These are phyloP conservation scores for Anagrus nilaparvatae DNA, from an alignment of 1,140 invertebrate species.

Conservation along the genomic window DNA sequence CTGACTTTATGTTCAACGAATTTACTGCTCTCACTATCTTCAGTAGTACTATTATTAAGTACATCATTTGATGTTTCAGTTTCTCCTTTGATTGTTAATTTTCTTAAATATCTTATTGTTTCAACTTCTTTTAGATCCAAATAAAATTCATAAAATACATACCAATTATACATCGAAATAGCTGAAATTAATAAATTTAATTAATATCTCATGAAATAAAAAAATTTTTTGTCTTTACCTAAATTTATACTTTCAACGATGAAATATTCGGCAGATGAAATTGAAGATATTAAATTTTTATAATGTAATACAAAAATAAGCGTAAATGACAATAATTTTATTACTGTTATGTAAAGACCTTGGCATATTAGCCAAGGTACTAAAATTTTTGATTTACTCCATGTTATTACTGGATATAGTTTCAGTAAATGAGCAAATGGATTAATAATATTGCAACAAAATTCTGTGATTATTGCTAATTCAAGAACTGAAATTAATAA, in stretches of 20 bases:
- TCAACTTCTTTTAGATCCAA: slow-evolving; percentile 11
- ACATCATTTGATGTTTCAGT: too few relatives aligned
- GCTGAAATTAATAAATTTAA: slow-evolving; percentile 10
- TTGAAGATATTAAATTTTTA: slow-evolving; percentile 14
- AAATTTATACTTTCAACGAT: slow-evolving; percentile 19
- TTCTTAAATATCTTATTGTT: too few relatives aligned
- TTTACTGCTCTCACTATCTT: too few relatives aligned
- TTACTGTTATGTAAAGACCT: slow-evolving; percentile 22
- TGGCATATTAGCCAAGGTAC: slow-evolving; percentile 26
- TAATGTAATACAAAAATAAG: slow-evolving; percentile 19
- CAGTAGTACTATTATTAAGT: too few relatives aligned
- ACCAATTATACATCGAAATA: slow-evolving; percentile 23
- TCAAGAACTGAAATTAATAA: slow-evolving; percentile 10
- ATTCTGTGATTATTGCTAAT: slow-evolving; percentile 3
- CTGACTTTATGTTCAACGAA: too few relatives aligned
- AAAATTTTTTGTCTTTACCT: slow-evolving; percentile 17
- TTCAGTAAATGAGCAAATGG: slow-evolving; percentile 21
- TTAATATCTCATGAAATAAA: not conserved
- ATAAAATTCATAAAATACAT: slow-evolving; percentile 18
- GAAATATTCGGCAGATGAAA: slow-evolving; percentile 20
- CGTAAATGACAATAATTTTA: slow-evolving; percentile 20
- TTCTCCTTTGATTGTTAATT: too few relatives aligned
- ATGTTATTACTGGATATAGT: slow-evolving; percentile 26
- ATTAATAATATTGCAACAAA: slow-evolving; percentile 1
- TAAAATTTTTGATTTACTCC: slow-evolving; percentile 19